phyloP scores from a whole-genome alignment of 2,888 invertebrate genomes.

The Coelopa pilipes region DNA sequence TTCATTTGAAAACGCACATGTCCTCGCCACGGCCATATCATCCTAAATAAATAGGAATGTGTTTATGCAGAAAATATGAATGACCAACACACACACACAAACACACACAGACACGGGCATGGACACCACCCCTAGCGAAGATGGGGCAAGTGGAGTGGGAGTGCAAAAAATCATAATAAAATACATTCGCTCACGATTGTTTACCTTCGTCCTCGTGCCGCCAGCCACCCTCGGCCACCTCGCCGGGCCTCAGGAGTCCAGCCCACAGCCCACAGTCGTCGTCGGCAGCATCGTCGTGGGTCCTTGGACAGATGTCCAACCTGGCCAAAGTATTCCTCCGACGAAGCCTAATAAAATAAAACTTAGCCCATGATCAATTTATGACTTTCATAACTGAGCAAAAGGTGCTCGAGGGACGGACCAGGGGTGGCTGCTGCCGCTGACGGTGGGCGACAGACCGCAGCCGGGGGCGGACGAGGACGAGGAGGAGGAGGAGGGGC shows the following conservation, averaged over 20 bases:
- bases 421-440: neutral
- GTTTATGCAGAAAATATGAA: conserved; percentile 65
- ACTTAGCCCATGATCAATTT: conserved; percentile 64
- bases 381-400: conserved; percentile 60
- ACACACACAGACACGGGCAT: too few species aligned
- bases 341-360: conserved; percentile 55
- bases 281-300: too few species aligned
- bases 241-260: too few species aligned
- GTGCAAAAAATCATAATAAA: conserved; percentile 24
- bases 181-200: conserved; percentile 17
- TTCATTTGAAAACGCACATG: conserved; percentile 36
- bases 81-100: conserved; percentile 54
- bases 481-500: neutral
- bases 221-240: too few species aligned
- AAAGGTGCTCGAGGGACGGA: conserved; percentile 44
- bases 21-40: conserved; percentile 44
- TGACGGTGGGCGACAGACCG: conserved; percentile 51
- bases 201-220: conserved; percentile 21
- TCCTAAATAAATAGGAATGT: conserved; percentile 65
- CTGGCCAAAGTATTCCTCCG: too few species aligned
- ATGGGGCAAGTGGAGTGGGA: neutral
- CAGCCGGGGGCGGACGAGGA: conserved; percentile 43
- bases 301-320: too few species aligned
- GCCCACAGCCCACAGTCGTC: too few species aligned
- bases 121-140: conserved; percentile 5